Base-by-base conservation (phyloP, 2,797 vertebrate genomes). In the Sebastes vulpes region DNA sequence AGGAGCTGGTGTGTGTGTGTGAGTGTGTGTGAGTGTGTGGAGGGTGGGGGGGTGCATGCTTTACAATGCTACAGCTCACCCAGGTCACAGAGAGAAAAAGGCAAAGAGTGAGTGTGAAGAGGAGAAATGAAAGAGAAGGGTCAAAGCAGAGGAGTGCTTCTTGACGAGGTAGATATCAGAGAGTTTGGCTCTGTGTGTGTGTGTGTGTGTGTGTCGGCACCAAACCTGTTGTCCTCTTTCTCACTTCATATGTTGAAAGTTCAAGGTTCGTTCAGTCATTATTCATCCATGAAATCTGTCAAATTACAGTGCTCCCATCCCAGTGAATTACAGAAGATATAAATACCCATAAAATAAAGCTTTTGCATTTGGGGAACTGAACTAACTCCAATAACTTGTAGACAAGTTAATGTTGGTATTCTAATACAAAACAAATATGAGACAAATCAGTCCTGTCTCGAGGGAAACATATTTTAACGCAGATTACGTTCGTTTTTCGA, bases 71-170 rank as follows among this genome's bases (percentile, higher is more conserved):
- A 57, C 72, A 75, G 79, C 87, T 90, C 84, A 66, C 65, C 78
- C 83, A 80, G 87, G 90, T 91, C 91, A 87, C 53, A 50, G 56
- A 72, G 70, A 90, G 82, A 92, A 86, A 87, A 90, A 81, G 82
- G 81, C 77, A 80, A 77, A 76, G 76, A 85, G 84, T 66, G 89
- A 85, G 73, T 78, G 77, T 89, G 88, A 89, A 81, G 81, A 92
- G 84, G 72, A 86, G 75, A 86, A 85, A 82, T 85, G 77, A 91
- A 87, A 79, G 67, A 77, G 72, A 75, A 77, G 78, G 81, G 80
- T 79, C 84, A 87, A 66, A 75, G 65, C 71, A 64, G 72, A 90
- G 70, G 81, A 91, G 90, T 89, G 83, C 77, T 89, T 85, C 87
- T 86, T 86, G 65, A 90, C 74, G 87, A 91, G 83, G 88, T 74